phyloP scores from a whole-genome alignment of 1,140 invertebrate genomes.

The Samia ricini region DNA sequence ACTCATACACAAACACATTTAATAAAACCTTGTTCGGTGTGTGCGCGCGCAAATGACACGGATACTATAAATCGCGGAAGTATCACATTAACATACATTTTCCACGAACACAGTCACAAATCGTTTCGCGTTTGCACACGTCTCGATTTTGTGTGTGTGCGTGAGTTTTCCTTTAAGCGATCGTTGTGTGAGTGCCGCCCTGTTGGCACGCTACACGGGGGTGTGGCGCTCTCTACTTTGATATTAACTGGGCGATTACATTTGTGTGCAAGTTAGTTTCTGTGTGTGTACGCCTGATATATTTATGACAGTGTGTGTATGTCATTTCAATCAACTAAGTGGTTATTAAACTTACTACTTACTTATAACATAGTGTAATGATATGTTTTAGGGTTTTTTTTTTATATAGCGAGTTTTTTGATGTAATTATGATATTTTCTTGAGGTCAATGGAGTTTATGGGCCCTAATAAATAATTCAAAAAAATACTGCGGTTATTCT shows the following conservation, averaged over 20 bases:
- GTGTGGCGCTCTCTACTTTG: slow-evolving; percentile 51
- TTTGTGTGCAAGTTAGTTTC: slow-evolving; percentile 26
- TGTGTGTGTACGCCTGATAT: slow-evolving; percentile 49
- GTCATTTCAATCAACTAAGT: slow-evolving; percentile 7
- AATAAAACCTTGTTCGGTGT: neutral
- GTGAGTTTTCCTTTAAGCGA: slow-evolving; percentile 41
- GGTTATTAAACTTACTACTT: neutral
- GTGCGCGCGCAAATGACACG: slow-evolving; percentile 57
- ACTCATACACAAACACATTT: slow-evolving; percentile 15
- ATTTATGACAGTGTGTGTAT: slow-evolving; percentile 42
- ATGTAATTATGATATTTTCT: neutral
- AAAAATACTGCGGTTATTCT: too few species aligned
- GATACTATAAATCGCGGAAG: slow-evolving; percentile 61
- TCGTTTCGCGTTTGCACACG: slow-evolving; percentile 27
- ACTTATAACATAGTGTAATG: neutral
- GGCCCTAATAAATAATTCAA: too few species aligned
- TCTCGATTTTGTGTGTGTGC: slow-evolving; percentile 29
- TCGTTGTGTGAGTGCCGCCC: slow-evolving; percentile 55
- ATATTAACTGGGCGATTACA: slow-evolving; percentile 36
- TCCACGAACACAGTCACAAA: slow-evolving; percentile 38
- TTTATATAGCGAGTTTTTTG: neutral
- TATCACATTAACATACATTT: slow-evolving; percentile 65
- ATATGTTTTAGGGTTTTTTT: neutral
- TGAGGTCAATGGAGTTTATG: neutral
- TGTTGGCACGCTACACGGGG: slow-evolving; percentile 45